Evolutionary conservation across 2,113 vertebrate genomes (phyloP), one percentile per base, ranked within the genome.

Genomic region (Calyptommatus sinebrachiatus): DNA sequence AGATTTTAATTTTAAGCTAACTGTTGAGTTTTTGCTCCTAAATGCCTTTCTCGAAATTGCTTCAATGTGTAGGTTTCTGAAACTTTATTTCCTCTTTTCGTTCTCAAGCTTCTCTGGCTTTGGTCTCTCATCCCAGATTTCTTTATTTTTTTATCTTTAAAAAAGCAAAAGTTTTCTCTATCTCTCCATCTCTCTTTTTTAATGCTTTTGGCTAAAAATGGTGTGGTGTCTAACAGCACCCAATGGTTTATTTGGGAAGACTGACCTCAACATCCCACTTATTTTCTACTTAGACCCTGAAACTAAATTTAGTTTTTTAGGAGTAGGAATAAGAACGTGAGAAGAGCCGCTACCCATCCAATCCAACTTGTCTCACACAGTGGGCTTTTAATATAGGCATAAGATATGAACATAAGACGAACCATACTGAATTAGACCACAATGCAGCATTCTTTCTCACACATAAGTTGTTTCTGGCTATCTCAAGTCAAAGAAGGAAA

Each of bases 1-100:
- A 93, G 89, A 91, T 88, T 90, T 85, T 89, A 85, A 91, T 92
- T 91, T 88, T 61, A 72, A 88, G 71, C 83, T 65, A 84, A 91
- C 84, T 78, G 83, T 84, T 57, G 81, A 0, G 0, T 85, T 89
- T 88, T 87, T 78, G 85, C 88, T 90, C 91, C 87, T 87, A 92
- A 90, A 86, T 48, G 87, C 73, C 88, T 89, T 88, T 82, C 83
- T 89, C 85, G 61, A 92, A 90, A 93, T 91, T 91, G 71, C 28
- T 92, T 93, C 92, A 91, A 85, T 83, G 84, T 90, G 89, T 81
- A 85, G 87, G 75, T 86, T 86, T 87, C 77, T 0, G 1, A 84
- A 92, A 88, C 84, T 83, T 61, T 81, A 86, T 89, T 87, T 84
- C 71, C 77, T 74, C n/a, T 80, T 83, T 89, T 91, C 80, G 26